Evolutionary conservation across 1,140 invertebrate genomes (phyloP).

Genomic region (Meteorus sp.): DNA sequence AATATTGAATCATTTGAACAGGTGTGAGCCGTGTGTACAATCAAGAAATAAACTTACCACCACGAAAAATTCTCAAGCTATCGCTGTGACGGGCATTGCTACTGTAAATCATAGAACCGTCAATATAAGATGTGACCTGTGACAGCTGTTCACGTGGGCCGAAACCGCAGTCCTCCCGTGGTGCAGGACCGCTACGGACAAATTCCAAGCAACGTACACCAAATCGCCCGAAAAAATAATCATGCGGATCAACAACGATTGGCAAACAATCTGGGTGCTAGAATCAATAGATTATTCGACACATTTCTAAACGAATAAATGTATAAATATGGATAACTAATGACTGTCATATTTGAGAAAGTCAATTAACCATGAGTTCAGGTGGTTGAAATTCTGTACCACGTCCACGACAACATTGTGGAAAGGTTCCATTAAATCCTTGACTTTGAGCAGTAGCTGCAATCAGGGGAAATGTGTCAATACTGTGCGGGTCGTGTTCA

Average conservation of each 20-base stretch:
- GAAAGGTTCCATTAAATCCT: conserved; percentile 79
- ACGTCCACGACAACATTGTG: conserved; percentile 73
- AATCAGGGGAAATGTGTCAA: conserved; percentile 22
- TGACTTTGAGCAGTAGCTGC: conserved; percentile 59
- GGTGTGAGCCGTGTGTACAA: no score
- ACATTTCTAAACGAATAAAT: not conserved
- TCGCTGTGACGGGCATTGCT: conserved; percentile 78
- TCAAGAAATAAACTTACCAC: conserved; percentile 58
- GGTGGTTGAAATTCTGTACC: conserved; percentile 64
- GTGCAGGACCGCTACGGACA: conserved; percentile 71
- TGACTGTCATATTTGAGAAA: conserved; percentile 2
- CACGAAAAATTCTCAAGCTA: conserved; percentile 70
- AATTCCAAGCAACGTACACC: conserved; percentile 78
- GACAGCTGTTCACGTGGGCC: conserved; percentile 76
- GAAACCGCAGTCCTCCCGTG: conserved; percentile 69
- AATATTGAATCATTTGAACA: no score
- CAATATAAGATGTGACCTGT: conserved; percentile 86
- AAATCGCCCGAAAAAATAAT: conserved; percentile 71
- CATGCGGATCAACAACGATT: conserved; percentile 71
- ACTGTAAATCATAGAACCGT: conserved; percentile 90
- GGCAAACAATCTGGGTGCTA: conserved; percentile 84
- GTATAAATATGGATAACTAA: not conserved
- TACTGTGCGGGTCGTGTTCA: no score
- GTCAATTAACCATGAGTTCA: conserved; percentile 62
- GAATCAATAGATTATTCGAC: conserved; percentile 11